Evolutionary conservation across 2,888 invertebrate species (phyloP), one percentile per base, ranked within the genome.

Genomic region (Ormyrus rosae): DNA sequence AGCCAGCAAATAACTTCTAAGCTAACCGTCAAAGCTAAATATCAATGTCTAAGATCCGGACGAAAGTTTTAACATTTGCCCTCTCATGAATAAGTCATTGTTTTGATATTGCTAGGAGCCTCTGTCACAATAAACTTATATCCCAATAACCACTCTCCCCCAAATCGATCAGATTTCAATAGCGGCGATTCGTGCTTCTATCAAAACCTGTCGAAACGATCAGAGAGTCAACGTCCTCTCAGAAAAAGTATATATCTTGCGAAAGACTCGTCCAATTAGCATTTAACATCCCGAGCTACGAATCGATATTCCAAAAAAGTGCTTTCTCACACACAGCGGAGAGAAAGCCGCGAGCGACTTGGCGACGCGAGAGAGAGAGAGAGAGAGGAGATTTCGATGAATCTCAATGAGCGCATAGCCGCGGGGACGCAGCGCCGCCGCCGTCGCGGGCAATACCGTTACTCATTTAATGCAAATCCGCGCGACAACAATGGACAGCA

Each of bases 11-110:
- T 34, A 34, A 34, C 2, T 34, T 34, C 2, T 2, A 34, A 34
- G 34, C 2, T 34, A 3, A 34, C 2, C 34, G 34, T 34, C 34
- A 34, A 34, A 34, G 34, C 34, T 34, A 2, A 34, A 34, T 34
- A 34, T 34, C 34, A 34, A 34, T 3, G 34, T 34, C 34, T 34
- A 34, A 34, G 34, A 34, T 34, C 34, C 34, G 34, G 34, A 34
- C 2, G 34, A 34, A 34, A 34, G 34, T 34, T 34, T 34, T 2
- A 34, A 34, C 34, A 34, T 34, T 34, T 3, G 34, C 2, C 34
- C 34, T 0, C 60, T 71, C 34, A 61, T 71, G 61, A 71, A 71
- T 71, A 63, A 71, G 53, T 53, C 71, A 45, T 71, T 71, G 53
- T 61, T 13, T 11, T 9, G 34, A 51, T 48, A n/a, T 13, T 71